A percentile compares a stretch with the other conserved stretches of the same genome.
These are phyloP conservation scores for Phoxinus phoxinus DNA, from an alignment of 2,113 vertebrate genomes.

Conservation along the genomic window DNA sequence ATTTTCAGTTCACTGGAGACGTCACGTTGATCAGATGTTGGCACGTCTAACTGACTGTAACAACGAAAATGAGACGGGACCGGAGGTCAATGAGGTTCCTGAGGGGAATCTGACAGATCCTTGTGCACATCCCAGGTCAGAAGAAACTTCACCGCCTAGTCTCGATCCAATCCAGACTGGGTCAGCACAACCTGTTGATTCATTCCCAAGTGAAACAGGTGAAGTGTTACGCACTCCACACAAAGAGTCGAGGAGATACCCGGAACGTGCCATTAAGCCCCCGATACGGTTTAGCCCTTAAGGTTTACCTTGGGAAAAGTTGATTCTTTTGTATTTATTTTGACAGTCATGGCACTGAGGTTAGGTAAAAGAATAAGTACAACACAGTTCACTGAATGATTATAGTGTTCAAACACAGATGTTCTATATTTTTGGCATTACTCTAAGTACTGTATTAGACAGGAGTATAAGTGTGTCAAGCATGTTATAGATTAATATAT, in stretches of 20 bases:
- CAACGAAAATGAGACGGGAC: neutral
- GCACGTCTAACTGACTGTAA: neutral
- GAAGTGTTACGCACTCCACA: neutral
- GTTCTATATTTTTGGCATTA: no score
- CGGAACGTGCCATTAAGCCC: neutral
- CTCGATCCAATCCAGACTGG: neutral
- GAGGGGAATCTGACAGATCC: neutral
- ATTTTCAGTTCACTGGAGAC: no score
- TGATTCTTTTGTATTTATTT: no score
- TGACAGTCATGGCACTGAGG: no score
- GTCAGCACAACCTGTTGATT: neutral
- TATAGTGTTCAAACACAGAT: no score
- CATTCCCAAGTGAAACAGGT: neutral
- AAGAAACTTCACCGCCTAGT: neutral
- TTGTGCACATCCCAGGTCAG: neutral
- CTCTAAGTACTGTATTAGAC: no score
- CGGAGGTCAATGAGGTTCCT: neutral
- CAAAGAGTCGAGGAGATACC: neutral
- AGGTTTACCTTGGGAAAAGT: neutral
- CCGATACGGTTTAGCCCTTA: neutral
- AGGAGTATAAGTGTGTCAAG: no score
- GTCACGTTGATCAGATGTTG: no score
- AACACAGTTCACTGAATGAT: no score
- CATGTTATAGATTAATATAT: no score
- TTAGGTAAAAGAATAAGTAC: no score